phyloP scores from a whole-genome alignment of 2,888 invertebrate genomes.

The Polia nebulosa region DNA sequence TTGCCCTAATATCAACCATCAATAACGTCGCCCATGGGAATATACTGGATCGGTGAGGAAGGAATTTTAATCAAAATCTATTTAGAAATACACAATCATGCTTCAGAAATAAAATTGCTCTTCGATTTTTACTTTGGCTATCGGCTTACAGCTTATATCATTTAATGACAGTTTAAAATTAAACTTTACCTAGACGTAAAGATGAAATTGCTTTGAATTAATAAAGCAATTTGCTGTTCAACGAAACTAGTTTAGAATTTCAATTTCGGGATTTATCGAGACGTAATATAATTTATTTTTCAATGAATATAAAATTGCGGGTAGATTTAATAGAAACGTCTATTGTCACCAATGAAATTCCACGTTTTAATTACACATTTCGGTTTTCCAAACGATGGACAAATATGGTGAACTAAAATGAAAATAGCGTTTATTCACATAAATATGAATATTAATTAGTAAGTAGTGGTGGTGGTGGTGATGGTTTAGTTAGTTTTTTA shows the following conservation, averaged over 20 bases:
- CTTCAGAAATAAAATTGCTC: constrained; percentile 7
- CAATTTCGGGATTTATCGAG: constrained; percentile 32
- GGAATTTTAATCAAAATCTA: constrained; percentile 24
- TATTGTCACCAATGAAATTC: constrained; percentile 2
- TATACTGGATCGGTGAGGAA: background rate
- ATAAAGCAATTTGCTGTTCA: constrained; percentile 6
- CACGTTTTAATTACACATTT: background rate
- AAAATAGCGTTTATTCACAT: background rate
- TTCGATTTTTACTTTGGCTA: background rate
- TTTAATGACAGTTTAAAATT: constrained; percentile 17
- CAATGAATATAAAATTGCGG: constrained; percentile 37
- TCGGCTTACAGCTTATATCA: constrained; percentile 23
- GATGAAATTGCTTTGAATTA: constrained; percentile 19
- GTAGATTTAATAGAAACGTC: background rate
- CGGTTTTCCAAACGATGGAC: background rate
- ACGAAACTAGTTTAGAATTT: constrained; percentile 26
- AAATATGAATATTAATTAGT: too few relatives aligned
- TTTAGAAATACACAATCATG: constrained; percentile 2
- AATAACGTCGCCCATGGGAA: constrained; percentile 8
- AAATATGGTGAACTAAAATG: background rate
- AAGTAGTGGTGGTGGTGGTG: too few relatives aligned
- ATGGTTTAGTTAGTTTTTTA: too few relatives aligned
- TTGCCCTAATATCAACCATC: background rate
- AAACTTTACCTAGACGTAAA: constrained; percentile 10
- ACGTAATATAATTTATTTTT: constrained; percentile 37